Evolutionary conservation across 2,888 invertebrate species (phyloP).

Genomic region (Leptothorax acervorum): DNA sequence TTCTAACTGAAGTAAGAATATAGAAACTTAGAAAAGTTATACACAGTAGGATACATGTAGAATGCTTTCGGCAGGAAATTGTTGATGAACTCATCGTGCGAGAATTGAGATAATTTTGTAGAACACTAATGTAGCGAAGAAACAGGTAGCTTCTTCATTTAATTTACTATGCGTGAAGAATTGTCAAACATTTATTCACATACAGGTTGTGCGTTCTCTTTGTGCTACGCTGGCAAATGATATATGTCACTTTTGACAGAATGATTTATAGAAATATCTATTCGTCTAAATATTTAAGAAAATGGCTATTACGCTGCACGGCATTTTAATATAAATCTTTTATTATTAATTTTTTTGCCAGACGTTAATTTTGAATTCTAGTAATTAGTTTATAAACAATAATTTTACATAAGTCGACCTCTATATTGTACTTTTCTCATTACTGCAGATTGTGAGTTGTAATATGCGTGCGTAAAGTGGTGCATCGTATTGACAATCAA

Average conservation of each 20-base stretch:
- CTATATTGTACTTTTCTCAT: neutral
- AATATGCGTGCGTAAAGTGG: neutral
- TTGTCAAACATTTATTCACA: no score
- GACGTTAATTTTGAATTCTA: neutral
- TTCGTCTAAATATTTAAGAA: neutral
- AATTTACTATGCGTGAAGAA: no score
- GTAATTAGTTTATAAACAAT: neutral
- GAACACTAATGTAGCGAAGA: no score
- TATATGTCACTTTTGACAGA: neutral
- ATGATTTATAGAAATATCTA: neutral
- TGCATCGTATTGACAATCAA: neutral
- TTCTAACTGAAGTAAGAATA: no score
- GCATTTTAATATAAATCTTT: neutral
- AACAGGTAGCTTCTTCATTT: no score
- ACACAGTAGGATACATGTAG: no score
- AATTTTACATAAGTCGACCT: neutral
- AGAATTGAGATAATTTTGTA: no score
- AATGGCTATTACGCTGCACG: neutral
- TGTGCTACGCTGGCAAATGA: neutral
- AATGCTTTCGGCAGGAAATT: no score
- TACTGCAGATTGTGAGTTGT: no score
- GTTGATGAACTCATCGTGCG: no score
- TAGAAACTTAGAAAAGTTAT: no score
- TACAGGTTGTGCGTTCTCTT: no score
- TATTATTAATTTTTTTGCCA: neutral